These are phyloP conservation scores for Aspiorhynchus laticeps DNA, from an alignment of 2,113 vertebrate species.

Conservation along the genomic window DNA sequence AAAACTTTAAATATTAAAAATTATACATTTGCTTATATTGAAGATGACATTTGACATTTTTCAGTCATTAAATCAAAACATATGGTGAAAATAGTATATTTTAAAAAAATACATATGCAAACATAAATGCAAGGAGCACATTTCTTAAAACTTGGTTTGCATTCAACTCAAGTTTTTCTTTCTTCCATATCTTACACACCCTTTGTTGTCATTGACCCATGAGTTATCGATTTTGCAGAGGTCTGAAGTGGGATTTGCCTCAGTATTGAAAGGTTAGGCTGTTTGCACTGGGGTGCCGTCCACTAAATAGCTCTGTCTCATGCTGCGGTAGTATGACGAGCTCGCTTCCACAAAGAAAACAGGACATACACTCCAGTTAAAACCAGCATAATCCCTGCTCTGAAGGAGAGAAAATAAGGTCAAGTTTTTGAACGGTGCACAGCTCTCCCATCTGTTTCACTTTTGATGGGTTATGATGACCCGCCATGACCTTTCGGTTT, in stretches of 20 bases:
- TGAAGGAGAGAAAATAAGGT: constrained; percentile 48
- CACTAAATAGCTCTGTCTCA: constrained; percentile 2
- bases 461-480: constrained; percentile 54
- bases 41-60: too few relatives aligned
- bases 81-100: too few relatives aligned
- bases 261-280: constrained; percentile 11
- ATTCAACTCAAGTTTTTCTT: not conserved
- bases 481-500: constrained; percentile 41
- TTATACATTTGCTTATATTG: not conserved
- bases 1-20: too few relatives aligned
- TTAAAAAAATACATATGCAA: too few relatives aligned
- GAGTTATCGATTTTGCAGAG: not conserved
- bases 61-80: too few relatives aligned
- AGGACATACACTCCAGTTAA: constrained; percentile 38
- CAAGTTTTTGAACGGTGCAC: constrained; percentile 19
- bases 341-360: constrained; percentile 35
- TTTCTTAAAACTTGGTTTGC: not conserved
- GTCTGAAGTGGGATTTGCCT: constrained; percentile 11
- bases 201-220: not conserved
- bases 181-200: not conserved
- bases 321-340: not conserved
- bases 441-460: constrained; percentile 54
- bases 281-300: not conserved
- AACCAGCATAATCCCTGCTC: constrained; percentile 48
- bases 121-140: not conserved